Base-by-base conservation (phyloP, 2,113 vertebrate genomes). In the Melospiza georgiana region DNA sequence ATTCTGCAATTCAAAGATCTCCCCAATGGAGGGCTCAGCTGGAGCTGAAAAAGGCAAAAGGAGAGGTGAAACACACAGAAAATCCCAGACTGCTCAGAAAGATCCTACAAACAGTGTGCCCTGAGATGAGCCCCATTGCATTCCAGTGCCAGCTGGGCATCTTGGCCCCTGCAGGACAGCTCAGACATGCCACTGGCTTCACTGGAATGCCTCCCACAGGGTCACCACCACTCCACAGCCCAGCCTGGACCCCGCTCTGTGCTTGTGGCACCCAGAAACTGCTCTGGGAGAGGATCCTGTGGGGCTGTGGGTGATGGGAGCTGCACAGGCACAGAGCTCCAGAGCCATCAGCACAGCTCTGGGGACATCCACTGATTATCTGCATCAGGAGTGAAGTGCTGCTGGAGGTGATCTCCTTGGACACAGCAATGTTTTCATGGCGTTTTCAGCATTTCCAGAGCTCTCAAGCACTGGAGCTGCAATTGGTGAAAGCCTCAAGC, bases 41-140 rank as follows among this genome's bases (percentile, higher is more conserved):
- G 81, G 93, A 97, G 97, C 98, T 99, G 98, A 77, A 97, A 98
- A 96, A 97, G 95, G 97, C 58, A 98, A 95, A 98, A 97, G 71
- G 28, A 98, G 98, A 92, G 77, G 74, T 89, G 95, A 98, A 63
- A 73, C 73, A 48, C 88, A 82, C 87, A 94, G 74, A 78, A 94
- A 93, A 87, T 5, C 82, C 74, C 86, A 58, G 69, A 41, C 43
- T 69, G 46, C 61, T 54, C 77, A 72, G 77, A 81, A 54, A 59
- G 39, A 25, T 14, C 62, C 33, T 35, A 0, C 11, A 18, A 61
- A 10, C 51, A 4, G 23, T 3, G 35, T 17, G 8, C 28, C 58
- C 54, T 43, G 46, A 68, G 59, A 39, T 33, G 59, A 49, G 52
- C 7, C 46, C 52, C 17, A 0, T 17, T 27, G 15, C 61, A 49